A percentile compares a stretch with the other conserved stretches of the same genome.
Evolutionary conservation across 2,113 vertebrate genomes (phyloP).

Genomic region (Grammomys dolichurus): DNA sequence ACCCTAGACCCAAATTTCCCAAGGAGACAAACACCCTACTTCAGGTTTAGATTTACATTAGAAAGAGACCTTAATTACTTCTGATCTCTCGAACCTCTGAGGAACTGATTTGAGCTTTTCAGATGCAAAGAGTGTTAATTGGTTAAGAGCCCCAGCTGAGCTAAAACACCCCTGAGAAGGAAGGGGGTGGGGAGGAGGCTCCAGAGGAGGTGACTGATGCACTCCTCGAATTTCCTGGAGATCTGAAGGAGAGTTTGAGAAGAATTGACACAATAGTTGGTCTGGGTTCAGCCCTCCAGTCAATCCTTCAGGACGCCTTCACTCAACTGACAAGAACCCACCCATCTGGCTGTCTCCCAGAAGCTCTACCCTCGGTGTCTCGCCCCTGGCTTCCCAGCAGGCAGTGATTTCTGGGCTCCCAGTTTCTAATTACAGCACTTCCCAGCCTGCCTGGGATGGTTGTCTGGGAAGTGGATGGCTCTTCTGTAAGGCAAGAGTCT

Average conservation of each 20-base stretch:
- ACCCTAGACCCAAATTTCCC: conserved; percentile 62
- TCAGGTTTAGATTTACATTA: conserved; percentile 82
- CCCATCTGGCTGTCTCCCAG: not conserved
- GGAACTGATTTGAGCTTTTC: conserved; percentile 81
- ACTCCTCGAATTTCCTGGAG: not conserved
- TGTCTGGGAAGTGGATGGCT: not conserved
- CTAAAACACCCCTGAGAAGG: conserved; percentile 15
- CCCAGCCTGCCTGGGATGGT: not conserved
- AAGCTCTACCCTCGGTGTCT: not conserved
- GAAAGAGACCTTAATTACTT: conserved; percentile 81
- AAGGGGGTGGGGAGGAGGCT: not conserved
- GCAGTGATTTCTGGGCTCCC: not conserved
- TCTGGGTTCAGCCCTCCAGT: not conserved
- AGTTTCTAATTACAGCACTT: not conserved
- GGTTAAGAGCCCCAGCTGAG: conserved; percentile 76
- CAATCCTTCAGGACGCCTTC: not conserved
- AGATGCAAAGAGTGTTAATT: conserved; percentile 84
- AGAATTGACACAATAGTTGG: not conserved
- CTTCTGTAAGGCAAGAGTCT: not conserved
- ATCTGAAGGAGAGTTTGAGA: not conserved
- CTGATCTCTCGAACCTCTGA: conserved; percentile 77
- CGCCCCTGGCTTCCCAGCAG: not conserved
- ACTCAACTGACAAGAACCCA: not conserved
- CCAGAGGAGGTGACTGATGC: not conserved
- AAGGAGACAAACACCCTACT: conserved; percentile 72